Conservation (phyloP, 2,888 invertebrate species). For the Drosophila melanosoma region DNA sequence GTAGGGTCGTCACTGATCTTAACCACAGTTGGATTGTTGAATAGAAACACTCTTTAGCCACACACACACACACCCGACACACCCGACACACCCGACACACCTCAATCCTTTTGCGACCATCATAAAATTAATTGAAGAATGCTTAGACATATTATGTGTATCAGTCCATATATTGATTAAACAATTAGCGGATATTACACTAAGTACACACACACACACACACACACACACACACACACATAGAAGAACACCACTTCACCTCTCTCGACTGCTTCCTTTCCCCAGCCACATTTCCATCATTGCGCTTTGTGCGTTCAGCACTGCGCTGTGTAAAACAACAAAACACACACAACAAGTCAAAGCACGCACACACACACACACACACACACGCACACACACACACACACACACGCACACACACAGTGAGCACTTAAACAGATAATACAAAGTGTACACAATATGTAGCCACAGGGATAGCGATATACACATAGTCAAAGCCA, state of each 20-base stretch:
- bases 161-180: slow-evolving; percentile 67
- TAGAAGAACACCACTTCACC: not conserved
- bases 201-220: slow-evolving; percentile 43
- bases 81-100: not conserved
- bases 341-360: slow-evolving; percentile 19
- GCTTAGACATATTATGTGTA: slow-evolving; percentile 1
- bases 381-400: slow-evolving; percentile 7
- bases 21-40: not conserved
- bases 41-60: not conserved
- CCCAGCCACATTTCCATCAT: slow-evolving; percentile 7
- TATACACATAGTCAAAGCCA: slow-evolving; percentile 12
- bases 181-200: slow-evolving; percentile 72
- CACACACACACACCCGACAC: too few relatives aligned
- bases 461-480: slow-evolving; percentile 27
- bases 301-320: slow-evolving; percentile 45
- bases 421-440: slow-evolving; percentile 3
- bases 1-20: slow-evolving; percentile 11
- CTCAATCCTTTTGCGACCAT: slow-evolving; percentile 6
- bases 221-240: not conserved
- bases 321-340: slow-evolving; percentile 49
- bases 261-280: not conserved
- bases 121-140: slow-evolving; percentile 52
- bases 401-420: not conserved
- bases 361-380: slow-evolving; percentile 46
- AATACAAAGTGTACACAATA: slow-evolving; percentile 22